Base-by-base conservation (phyloP, 2,113 vertebrate species). In the Ibidorhyncha struthersii region DNA sequence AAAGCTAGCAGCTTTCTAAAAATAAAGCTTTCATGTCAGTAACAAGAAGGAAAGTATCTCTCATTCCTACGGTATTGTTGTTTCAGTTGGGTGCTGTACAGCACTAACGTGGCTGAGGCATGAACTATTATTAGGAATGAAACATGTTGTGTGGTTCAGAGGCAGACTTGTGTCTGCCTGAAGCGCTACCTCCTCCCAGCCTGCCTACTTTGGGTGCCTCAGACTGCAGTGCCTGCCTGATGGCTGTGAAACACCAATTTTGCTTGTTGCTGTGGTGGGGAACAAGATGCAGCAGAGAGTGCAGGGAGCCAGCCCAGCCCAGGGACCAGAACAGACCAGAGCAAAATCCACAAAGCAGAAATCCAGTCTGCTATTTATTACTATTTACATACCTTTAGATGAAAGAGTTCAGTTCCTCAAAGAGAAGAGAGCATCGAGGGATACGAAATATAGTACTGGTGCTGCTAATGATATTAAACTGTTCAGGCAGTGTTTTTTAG, bases 1-100 rank as follows among this genome's bases (percentile, higher is more conserved):
- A 53, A 82, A 87, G 23, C 81, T 69, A 45, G 7, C 13, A 55
- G 52, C 22, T 91, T 91, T 89, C 86, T 96, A 74, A 91, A 97
- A 93, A 85, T 49, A 84, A 83, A 76, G 14, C 19, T 86, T 87
- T 91, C 30, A 14, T 65, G 58, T 45, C 29, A 50, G 25, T 19
- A 74, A 29, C 7, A 27, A 56, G 8, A 41, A 10, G 38, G 59
- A 36, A 72, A 69, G 16, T 15, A 26, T 63, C 52, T 80, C 32
- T 78, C 13, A 5, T 65, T 65, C 23, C 19, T 23, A 10, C 12
- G 49, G 17, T 6, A 12, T 5, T 38, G 36, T 56, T 72, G 12
- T 34, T 84, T 80, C 36, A 26, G 16, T 10, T 3, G 3, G 23
- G 21, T 82, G 40, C 32, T 55, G n/a, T 30, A 66, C 21, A 43